Conservation (phyloP, 2,113 vertebrate species). For the Oreochromis spilurus region DNA sequence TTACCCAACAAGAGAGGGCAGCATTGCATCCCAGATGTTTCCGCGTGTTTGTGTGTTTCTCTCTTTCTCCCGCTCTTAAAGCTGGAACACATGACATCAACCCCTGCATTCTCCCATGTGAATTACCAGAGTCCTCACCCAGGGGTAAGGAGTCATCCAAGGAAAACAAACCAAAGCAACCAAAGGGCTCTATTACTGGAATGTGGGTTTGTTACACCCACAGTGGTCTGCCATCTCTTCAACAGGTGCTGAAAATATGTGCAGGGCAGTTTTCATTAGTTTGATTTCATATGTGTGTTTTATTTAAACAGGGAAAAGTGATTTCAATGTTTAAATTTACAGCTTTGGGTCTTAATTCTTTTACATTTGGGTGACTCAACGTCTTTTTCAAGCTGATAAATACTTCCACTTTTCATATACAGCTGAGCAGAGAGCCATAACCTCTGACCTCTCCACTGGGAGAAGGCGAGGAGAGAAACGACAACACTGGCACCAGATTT, state of each 20-base stretch:
- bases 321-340: background rate
- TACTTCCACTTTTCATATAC: background rate
- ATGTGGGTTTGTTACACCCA: conserved; percentile 61
- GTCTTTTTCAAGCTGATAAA: background rate
- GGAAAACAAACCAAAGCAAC: conserved; percentile 67
- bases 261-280: conserved; percentile 7
- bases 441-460: background rate
- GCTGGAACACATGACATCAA: conserved; percentile 56
- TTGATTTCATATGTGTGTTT: background rate
- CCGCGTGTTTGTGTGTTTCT: background rate
- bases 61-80: background rate
- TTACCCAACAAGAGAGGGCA: conserved; percentile 41
- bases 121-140: conserved; percentile 60
- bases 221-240: conserved; percentile 34
- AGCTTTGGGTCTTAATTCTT: background rate
- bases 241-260: conserved; percentile 63
- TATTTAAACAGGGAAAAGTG: background rate
- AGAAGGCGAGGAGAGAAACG: background rate
- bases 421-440: background rate
- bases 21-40: conserved; percentile 11
- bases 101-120: conserved; percentile 49
- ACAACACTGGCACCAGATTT: background rate
- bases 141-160: conserved; percentile 62
- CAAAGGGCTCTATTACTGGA: conserved; percentile 63
- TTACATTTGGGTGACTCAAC: background rate